These are phyloP conservation scores for Atherix ibis DNA, from an alignment of 2,888 invertebrate genomes.

Conservation along the genomic window DNA sequence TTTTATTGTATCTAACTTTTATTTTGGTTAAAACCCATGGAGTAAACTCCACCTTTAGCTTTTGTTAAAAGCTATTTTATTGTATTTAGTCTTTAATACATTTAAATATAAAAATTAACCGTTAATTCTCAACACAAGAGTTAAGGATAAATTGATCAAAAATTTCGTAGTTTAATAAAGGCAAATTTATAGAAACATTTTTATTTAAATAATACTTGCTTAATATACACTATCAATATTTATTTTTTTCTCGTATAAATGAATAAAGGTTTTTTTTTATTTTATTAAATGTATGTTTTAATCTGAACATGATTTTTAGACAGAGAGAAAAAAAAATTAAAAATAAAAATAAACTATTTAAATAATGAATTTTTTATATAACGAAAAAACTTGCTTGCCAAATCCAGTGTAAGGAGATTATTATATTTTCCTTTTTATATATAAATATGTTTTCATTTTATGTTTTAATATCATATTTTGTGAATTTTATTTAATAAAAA, in stretches of 20 bases:
- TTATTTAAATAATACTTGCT: too few species aligned
- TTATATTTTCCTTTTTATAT: too few species aligned
- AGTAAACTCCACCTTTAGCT: conserved; percentile 33
- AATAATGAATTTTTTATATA: too few species aligned
- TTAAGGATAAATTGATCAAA: conserved; percentile 13
- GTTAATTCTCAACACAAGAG: conserved; percentile 15
- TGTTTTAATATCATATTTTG: conserved; percentile 2
- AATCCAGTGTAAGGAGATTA: too few species aligned
- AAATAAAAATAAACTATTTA: too few species aligned
- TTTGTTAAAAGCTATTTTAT: conserved; percentile 1
- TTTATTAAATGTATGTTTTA: background rate
- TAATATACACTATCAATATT: too few species aligned
- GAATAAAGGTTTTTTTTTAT: background rate
- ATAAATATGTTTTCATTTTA: conserved; percentile 2
- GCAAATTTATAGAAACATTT: too few species aligned
- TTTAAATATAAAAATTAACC: conserved; percentile 1
- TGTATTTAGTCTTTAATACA: background rate
- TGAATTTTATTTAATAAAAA: conserved; percentile 7
- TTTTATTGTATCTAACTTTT: conserved; percentile 10
- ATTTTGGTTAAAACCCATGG: conserved; percentile 16
- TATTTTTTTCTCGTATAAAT: conserved; percentile 3
- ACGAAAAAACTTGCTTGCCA: too few species aligned
- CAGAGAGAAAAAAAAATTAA: too few species aligned
- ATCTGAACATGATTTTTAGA: background rate
- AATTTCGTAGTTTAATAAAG: too few species aligned